A percentile compares a stretch with the other conserved stretches of the same genome.
Conservation (phyloP, 2,888 invertebrate species). For the Apotomis capreana region DNA sequence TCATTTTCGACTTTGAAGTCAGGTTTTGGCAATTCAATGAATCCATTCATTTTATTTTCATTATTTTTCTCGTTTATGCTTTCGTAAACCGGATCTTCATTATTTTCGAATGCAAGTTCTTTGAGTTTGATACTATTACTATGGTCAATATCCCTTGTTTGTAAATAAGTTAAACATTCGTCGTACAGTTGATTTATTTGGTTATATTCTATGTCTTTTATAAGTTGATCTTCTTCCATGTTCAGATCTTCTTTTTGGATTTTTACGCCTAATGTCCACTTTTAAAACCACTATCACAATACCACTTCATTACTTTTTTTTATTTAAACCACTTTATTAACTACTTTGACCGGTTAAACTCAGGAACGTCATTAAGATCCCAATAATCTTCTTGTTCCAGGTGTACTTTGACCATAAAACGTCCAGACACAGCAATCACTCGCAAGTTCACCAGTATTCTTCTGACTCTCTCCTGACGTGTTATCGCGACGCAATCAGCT, state of each 20-base stretch:
- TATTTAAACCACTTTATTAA: too few relatives aligned
- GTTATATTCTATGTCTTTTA: conserved; percentile 58
- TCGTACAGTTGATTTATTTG: conserved; percentile 71
- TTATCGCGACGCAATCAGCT: conserved; percentile 47
- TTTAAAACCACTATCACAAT: too few relatives aligned
- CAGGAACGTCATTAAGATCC: too few relatives aligned
- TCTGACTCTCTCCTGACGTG: conserved; percentile 34
- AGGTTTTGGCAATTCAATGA: conserved; percentile 47
- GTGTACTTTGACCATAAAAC: not conserved
- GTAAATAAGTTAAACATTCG: conserved; percentile 71
- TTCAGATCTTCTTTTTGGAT: conserved; percentile 6
- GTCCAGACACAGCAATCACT: not conserved
- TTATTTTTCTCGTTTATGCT: conserved; percentile 50
- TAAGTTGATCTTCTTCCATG: conserved; percentile 51
- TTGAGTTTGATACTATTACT: conserved; percentile 4
- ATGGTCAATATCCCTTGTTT: conserved; percentile 39
- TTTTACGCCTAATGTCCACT: too few relatives aligned
- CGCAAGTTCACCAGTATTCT: conserved; percentile 13
- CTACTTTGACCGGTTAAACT: too few relatives aligned
- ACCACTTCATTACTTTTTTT: too few relatives aligned
- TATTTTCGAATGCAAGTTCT: conserved; percentile 29
- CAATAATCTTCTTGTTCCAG: too few relatives aligned
- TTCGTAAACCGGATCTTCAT: conserved; percentile 59
- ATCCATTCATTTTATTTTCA: conserved; percentile 45
- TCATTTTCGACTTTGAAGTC: conserved; percentile 66